Conservation (phyloP, 2,113 vertebrate species). For the Orientallactaga bullata region DNA sequence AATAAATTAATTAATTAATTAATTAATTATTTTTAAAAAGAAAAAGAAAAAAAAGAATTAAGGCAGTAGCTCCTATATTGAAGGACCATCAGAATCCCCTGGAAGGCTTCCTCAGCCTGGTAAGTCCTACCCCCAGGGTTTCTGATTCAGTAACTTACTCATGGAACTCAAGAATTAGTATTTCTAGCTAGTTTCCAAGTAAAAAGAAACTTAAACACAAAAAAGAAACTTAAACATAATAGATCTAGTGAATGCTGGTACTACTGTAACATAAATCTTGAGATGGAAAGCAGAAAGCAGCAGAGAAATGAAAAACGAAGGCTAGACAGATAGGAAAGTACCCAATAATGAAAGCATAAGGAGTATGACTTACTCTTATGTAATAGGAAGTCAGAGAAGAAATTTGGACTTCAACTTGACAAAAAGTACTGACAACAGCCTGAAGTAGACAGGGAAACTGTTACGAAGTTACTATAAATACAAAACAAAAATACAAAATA, state of each 20-base stretch:
- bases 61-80: not conserved
- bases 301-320: not conserved
- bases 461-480: not conserved
- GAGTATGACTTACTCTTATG: not conserved
- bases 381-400: not conserved
- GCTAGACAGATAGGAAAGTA: not conserved
- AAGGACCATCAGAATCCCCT: not conserved
- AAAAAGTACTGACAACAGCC: not conserved
- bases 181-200: constrained; percentile 34
- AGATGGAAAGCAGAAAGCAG: not conserved
- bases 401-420: constrained; percentile 29
- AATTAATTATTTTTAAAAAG: too few relatives aligned
- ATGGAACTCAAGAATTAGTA: not conserved
- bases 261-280: not conserved
- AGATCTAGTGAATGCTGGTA: not conserved
- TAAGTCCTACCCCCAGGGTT: not conserved
- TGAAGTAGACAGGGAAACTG: not conserved
- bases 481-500: too few relatives aligned
- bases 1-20: too few relatives aligned
- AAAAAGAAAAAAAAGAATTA: not conserved
- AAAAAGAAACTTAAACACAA: constrained; percentile 7
- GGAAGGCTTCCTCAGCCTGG: not conserved
- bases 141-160: not conserved
- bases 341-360: not conserved
- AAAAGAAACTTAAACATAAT: not conserved